Percentiles rank a stretch among this genome's conserved stretches.
These are phyloP conservation scores for Poecilia latipinna DNA, from an alignment of 2,113 vertebrate species.

Conservation along the genomic window DNA sequence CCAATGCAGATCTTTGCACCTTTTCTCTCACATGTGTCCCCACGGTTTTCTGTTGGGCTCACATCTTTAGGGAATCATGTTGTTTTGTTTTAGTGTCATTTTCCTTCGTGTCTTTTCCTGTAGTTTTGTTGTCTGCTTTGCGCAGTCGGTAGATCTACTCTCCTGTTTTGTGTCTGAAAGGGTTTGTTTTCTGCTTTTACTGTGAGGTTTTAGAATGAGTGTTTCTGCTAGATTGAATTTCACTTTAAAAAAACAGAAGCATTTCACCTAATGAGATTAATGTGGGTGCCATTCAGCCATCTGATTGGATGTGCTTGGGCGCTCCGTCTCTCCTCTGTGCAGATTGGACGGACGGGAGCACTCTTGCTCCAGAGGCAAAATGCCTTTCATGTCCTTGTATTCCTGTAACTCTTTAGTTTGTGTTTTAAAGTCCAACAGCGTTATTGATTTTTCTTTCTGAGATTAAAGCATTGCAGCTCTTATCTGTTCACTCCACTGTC, in stretches of 20 bases:
- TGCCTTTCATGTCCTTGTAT: conserved; percentile 53
- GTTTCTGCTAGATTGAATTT: conserved; percentile 63
- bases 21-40: background rate
- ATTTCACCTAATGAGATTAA: conserved; percentile 63
- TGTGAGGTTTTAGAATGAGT: conserved; percentile 45
- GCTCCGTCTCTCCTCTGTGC: background rate
- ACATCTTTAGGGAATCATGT: background rate
- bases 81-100: too few species aligned
- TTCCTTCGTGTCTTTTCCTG: too few species aligned
- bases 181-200: background rate
- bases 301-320: conserved; percentile 37
- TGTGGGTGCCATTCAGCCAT: conserved; percentile 8
- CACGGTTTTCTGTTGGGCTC: background rate
- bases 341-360: conserved; percentile 42
- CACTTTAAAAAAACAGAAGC: conserved; percentile 51
- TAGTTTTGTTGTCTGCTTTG: background rate
- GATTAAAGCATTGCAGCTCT: conserved; percentile 70
- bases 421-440: conserved; percentile 66
- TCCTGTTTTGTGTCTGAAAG: background rate
- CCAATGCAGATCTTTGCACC: background rate
- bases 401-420: conserved; percentile 64
- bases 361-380: conserved; percentile 16
- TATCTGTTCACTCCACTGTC: conserved; percentile 42
- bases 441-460: conserved; percentile 71
- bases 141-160: background rate